Evolutionary conservation across 2,888 invertebrate genomes (phyloP), one percentile per base, ranked within the genome.

Genomic region (Gnatocerus cornutus): DNA sequence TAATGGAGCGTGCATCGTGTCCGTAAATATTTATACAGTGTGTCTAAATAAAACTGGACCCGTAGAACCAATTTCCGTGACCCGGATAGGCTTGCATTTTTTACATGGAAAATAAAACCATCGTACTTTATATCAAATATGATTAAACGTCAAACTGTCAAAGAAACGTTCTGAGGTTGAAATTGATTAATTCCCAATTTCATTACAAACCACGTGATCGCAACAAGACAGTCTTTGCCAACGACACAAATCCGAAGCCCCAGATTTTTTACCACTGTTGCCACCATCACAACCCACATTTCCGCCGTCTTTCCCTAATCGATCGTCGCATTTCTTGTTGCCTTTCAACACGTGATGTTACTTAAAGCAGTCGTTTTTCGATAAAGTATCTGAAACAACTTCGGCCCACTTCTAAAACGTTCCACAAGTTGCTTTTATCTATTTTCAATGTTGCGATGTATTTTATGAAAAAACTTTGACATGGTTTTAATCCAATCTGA

Each of bases 351-450:
- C 37, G 41, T 41, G 16, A 56, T 56, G 56, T 39, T 39, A 41
- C 56, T 55, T 37, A 37, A 37, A 55, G 10, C 33, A 52, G 52
- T 30, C 48, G 48, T 12, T 27, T 55, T 55, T 37, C 37, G 55
- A 55, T 55, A 55, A 55, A 37, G 37, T 55, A 3, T 37, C 6
- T 14, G 5, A 7, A 12, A 12, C 21, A 21, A 21, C 21, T 21
- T 21, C 21, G 21, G 21, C 14, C 14, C 39, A 55, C 37, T 33
- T 37, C 5, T 5, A 9, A 33, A 13, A 29, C 13, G 55, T 41
- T 56, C 56, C 56, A 56, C 56, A 21, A 56, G 41, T 56, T 41
- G 56, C 56, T 56, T 41, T 56, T 56, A 56, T 56, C 41, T 41
- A 33, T 33, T 55, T 13, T n/a, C 41, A 13, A 41, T 41, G 41